Base-by-base conservation (phyloP, 2,888 invertebrate genomes). In the Perizoma flavofasciatum region DNA sequence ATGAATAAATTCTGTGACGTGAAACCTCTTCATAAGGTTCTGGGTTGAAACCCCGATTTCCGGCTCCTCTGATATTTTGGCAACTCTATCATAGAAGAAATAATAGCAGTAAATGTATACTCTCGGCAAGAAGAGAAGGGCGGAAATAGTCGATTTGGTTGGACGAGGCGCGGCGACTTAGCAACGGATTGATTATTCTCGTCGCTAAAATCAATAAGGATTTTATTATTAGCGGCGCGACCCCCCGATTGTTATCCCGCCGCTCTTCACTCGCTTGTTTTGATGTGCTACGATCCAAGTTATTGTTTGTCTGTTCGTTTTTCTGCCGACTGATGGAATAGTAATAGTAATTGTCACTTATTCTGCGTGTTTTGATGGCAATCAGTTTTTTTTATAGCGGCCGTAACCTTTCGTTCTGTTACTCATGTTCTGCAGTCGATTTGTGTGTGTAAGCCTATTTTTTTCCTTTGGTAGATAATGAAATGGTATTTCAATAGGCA, bases 121-220 rank as follows among this genome's bases (percentile, higher is more conserved):
- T 49, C 53, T 54, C 46, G 40, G 33, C 40, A 22, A 22, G 3
- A 22, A 22, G 22, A 79, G 79, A 77, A 78, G 79, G 78, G 78
- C 89, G 90, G 91, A 92, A 86, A 88, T 85, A 77, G 79, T 79
- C 79, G 83, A 90, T 91, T 90, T 88, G 86, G 80, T 90, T 88
- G 86, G 80, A 73, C 49, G 81, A 73, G 49, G 72, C 79, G 79
- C 81, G 77, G 75, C 80, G 79, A 75, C 78, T 77, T 72, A 77
- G 37, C 79, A 84, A 81, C 71, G 75, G 81, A 87, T 82, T 84
- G 83, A 89, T 89, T 87, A 85, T 86, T 86, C 87, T 83, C 82
- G 79, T 82, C 84, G 84, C 80, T 81, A 85, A 88, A 88, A 90
- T 90, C 89, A 86, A 91, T 92, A 86, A 86, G 82, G 78, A 83